A percentile compares a stretch with the other conserved stretches of the same genome.
Conservation (phyloP, 2,113 vertebrate species). For the Geococcyx californianus region DNA sequence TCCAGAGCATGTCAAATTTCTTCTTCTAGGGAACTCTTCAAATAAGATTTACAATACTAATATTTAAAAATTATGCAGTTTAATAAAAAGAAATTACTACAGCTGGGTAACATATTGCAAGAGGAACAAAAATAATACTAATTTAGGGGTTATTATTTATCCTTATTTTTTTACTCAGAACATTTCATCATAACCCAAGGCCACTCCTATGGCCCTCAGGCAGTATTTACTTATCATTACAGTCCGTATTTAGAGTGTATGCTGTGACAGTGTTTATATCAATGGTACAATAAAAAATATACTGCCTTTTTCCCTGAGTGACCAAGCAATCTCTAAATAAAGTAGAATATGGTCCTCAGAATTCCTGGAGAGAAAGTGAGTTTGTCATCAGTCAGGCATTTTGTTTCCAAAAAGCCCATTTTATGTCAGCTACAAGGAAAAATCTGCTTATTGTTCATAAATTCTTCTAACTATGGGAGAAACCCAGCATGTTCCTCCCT, state of each 20-base stretch:
- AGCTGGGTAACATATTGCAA: background rate
- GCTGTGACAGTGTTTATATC: background rate
- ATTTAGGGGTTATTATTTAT: slow-evolving; percentile 33
- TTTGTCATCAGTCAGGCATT: background rate
- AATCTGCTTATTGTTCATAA: background rate
- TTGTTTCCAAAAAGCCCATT: background rate
- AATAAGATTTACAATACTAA: background rate
- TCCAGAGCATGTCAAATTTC: background rate
- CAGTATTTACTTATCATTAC: background rate
- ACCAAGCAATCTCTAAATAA: background rate
- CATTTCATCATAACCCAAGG: background rate
- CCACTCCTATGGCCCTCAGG: background rate
- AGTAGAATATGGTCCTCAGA: background rate
- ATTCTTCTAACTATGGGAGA: background rate
- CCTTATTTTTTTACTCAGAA: background rate
- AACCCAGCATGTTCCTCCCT: background rate
- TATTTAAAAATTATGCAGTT: slow-evolving; percentile 7
- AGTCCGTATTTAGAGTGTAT: background rate
- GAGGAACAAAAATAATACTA: background rate
- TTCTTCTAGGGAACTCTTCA: background rate
- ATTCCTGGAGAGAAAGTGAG: background rate
- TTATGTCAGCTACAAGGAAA: background rate
- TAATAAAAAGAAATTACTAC: background rate
- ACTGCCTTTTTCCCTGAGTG: background rate
- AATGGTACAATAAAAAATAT: background rate